Base-by-base conservation (phyloP, 2,113 vertebrate species). In the Saccopteryx leptura region DNA sequence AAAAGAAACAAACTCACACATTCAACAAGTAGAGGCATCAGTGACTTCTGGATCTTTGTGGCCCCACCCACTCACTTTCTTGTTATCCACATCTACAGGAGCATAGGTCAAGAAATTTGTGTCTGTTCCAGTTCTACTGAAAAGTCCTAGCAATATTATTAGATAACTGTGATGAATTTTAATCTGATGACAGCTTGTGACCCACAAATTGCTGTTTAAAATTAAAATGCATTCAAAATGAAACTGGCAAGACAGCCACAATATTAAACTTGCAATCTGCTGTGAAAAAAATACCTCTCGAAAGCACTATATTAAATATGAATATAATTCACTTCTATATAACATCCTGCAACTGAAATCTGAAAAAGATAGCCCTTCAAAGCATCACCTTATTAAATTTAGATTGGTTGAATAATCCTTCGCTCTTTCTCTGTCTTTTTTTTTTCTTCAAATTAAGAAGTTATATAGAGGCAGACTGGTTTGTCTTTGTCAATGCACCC, bases 151-250 rank as follows among this genome's bases (percentile, higher is more conserved):
- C 52, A 94, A 74, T 87, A 33, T 80, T 91, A 95, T 95, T 94
- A 97, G 95, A 90, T 58, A 89, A 85, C 75, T 60, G 71, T 88
- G 81, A 93, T 95, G 63, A 93, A 94, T 97, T 97, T 97, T 96
- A 97, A 97, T 98, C 76, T 95, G 94, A 91, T 93, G 92, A 96
- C 92, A 98, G 97, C 90, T 96, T 97, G 96, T 97, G 90, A 96
- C 94, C 96, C 90, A 95, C 85, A 98, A 96, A 93, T 97, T 96
- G 46, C 93, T 96, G 65, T 93, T 97, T 94, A 93, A 95, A 97
- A 97, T 98, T 79, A 96, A 97, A 95, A 94, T 93, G 63, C 31
- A 95, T 94, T 94, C 86, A 89, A 95, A 97, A 96, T 19, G 74
- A 97, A 97, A 92, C 85, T 95, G 72, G 86, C 76, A 97, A 94